Evolutionary conservation across 2,797 vertebrate genomes (phyloP), one percentile per base, ranked within the genome.

Genomic region (Lagodon rhomboides): DNA sequence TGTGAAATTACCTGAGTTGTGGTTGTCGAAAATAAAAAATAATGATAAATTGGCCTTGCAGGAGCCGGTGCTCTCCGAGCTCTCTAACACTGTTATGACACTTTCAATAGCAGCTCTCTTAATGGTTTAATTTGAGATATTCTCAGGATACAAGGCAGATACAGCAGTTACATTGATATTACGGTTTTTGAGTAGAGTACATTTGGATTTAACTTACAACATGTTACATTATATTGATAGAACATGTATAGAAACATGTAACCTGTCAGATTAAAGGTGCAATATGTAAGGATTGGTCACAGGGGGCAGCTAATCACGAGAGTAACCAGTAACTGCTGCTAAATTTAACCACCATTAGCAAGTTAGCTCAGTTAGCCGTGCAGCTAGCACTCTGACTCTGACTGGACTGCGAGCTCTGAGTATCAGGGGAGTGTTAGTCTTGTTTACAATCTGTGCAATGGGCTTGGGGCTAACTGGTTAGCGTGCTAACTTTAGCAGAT

Each of bases 1-100:
- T 68, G 83, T 83, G 80, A 87, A 91, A 89, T 92, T 80, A 93
- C 80, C 73, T 66, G 61, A 91, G 67, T 84, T 84, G 77, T 84
- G 66, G 59, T 77, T 73, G 84, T 78, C 22, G 20, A 71, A 87
- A 84, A 64, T 66, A 72, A 66, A 78, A 71, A 71, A 77, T 72
- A 80, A 82, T 65, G 83, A 89, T 67, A 55, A 86, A 86, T 75
- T 78, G 53, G n/a, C 41, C 17, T 20, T 12, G 27, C 38, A n/a
- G 41, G 46, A 78, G 58, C 73, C 47, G 34, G 63, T 63, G 76
- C 38, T 63, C 54, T 73, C 27, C 18, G 18, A 18, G 51, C 67
- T 51, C 50, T 41, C 23, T 1, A 2, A 69, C 34, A 50, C 61
- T 69, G 49, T 58, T 68, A 30, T 75, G 44, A 80, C 49, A 46